Evolutionary conservation across 2,888 invertebrate genomes (phyloP), one percentile per base, ranked within the genome.

Genomic region (Julus scanicus): DNA sequence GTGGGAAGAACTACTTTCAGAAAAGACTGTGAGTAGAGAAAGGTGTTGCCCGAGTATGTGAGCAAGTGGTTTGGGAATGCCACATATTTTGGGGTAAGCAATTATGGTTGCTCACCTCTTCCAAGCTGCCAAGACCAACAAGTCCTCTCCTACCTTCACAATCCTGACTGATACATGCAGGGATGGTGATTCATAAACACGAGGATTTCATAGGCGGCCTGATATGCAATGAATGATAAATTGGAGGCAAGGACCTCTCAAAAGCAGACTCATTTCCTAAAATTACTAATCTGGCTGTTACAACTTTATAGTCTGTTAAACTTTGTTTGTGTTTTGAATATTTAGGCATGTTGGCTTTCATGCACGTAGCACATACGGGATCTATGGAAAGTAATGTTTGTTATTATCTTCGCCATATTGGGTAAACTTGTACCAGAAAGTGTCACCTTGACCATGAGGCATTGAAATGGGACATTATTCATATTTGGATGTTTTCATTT

Each of bases 221-320:
- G 29, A 71, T 71, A 29, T 71, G 71, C 29, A 71, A 71, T 71
- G 71, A 71, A 71, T 71, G 71, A 71, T 71, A 71, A 71, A 71
- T 71, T 29, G 13, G 71, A 71, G 71, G 71, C 71, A 71, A 71
- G 71, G 71, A 71, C 71, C 71, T 29, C 71, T 71, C 29, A 71
- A 53, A 71, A 71, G 71, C 71, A 71, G 71, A 71, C 71, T 71
- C 71, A 71, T 71, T 71, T 71, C 71, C 71, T 71, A 71, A 71
- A 71, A 71, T 71, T 71, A 71, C 71, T 71, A 71, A 71, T 71
- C 71, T 71, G 71, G 71, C 71, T 29, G 71, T 15, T 53, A 53
- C 53, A 17, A 53, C 17, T 53, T 17, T 13, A 11, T 1, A 53
- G 53, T 53, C 13, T 53, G 53, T 9, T 11, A 29, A 29, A 8